Evolutionary conservation across 2,113 vertebrate genomes (phyloP).

Genomic region (Acanthisitta chloris): DNA sequence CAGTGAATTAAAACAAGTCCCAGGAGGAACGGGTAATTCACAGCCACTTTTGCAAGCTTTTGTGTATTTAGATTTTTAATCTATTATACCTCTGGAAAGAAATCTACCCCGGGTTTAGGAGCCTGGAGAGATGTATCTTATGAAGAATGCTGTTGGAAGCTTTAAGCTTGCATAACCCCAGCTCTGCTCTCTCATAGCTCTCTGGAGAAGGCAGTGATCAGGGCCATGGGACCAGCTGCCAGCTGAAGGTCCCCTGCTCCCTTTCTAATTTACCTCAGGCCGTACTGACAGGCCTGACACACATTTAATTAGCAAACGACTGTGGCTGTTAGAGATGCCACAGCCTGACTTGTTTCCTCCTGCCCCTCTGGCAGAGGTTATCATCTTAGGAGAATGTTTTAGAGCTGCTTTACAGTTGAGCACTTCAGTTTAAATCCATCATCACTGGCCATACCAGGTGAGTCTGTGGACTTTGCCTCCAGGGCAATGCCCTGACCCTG

Average conservation of each 20-base stretch:
- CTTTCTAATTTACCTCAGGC: background rate
- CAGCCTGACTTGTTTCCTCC: background rate
- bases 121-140: background rate
- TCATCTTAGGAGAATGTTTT: background rate
- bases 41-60: background rate
- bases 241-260: background rate
- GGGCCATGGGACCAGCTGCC: background rate
- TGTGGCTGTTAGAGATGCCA: background rate
- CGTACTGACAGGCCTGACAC: background rate
- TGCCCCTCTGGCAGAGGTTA: background rate
- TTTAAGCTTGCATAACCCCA: background rate
- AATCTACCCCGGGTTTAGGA: accelerated
- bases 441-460: accelerated
- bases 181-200: background rate
- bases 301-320: background rate
- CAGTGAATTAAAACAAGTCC: background rate
- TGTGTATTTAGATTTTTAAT: background rate
- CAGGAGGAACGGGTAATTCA: background rate
- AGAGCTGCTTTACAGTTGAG: background rate
- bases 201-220: background rate
- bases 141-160: background rate
- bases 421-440: background rate
- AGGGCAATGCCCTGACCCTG: background rate
- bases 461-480: background rate
- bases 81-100: background rate